A percentile compares a stretch with the other conserved stretches of the same genome.
Conservation (phyloP, 2,797 vertebrate species). For the Nannoperca obscura region DNA sequence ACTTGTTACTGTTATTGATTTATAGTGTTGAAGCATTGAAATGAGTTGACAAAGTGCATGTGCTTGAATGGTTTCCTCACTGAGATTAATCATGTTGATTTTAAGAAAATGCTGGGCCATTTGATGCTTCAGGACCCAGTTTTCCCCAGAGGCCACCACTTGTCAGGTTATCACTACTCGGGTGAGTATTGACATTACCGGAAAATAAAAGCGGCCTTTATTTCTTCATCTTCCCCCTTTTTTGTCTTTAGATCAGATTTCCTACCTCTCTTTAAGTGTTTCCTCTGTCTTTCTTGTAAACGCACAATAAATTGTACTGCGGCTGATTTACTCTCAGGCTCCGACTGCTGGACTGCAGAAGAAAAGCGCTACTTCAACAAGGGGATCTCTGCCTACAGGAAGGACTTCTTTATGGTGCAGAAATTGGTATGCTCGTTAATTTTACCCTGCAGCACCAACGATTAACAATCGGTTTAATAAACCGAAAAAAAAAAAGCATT, state of each 20-base stretch:
- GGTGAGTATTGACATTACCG: conserved; percentile 47
- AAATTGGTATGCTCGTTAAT: conserved; percentile 87
- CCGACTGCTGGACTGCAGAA: conserved; percentile 92
- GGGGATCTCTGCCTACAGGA: conserved; percentile 96
- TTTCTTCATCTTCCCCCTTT: not conserved
- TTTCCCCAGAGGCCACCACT: conserved; percentile 72
- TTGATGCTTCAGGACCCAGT: conserved; percentile 77
- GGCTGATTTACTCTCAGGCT: conserved; percentile 83
- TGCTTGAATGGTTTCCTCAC: not conserved
- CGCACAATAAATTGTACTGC: not conserved
- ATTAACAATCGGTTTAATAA: not conserved
- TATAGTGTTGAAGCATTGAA: not conserved
- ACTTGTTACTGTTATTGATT: not conserved
- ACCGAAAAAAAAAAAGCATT: not conserved
- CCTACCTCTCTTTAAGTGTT: not conserved
- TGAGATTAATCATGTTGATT: conserved; percentile 2
- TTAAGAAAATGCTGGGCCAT: conserved; percentile 73
- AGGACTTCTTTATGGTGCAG: conserved; percentile 98
- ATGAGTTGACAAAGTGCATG: not conserved
- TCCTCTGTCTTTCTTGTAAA: not conserved
- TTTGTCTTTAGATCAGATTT: not conserved
- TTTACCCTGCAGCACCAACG: not conserved
- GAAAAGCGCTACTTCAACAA: conserved; percentile 97
- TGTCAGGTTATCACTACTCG: conserved; percentile 82
- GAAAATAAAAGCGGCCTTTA: not conserved